These are phyloP conservation scores for Hirundichthys speculiger DNA, from an alignment of 2,113 vertebrate genomes.

Conservation along the genomic window DNA sequence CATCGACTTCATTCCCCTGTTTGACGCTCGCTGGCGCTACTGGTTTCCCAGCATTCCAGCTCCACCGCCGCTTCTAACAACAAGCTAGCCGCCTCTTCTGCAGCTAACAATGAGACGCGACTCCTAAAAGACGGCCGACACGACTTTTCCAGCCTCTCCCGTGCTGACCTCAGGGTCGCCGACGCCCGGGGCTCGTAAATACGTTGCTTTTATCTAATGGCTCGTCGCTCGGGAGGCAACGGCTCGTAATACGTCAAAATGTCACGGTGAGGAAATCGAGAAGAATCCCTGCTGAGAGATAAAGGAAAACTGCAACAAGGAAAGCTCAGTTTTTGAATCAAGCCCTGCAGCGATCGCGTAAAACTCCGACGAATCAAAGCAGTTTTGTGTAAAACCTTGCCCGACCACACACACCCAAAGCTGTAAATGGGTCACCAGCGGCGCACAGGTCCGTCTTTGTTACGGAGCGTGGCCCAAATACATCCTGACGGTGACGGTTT, in stretches of 20 bases:
- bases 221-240: not conserved
- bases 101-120: not conserved
- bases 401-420: no score
- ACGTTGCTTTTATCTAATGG: not conserved
- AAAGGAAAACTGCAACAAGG: no score
- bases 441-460: no score
- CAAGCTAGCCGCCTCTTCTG: no score
- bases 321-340: no score
- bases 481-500: not conserved
- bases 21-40: slow-evolving; percentile 13
- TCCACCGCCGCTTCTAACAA: not conserved
- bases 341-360: no score
- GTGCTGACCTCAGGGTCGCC: not conserved
- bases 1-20: not conserved
- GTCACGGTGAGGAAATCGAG: no score
- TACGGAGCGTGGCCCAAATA: no score
- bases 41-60: slow-evolving; percentile 56
- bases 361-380: no score
- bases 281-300: no score
- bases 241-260: not conserved
- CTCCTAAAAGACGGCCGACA: slow-evolving; percentile 11
- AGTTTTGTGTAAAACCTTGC: no score
- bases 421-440: no score
- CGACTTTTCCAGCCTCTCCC: slow-evolving; percentile 10
- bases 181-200: not conserved